Evolutionary conservation across 92 coral and sea anemone genomes (phyloP), one percentile per base, ranked within the genome.

Genomic region (Galaxea fascicularis): DNA sequence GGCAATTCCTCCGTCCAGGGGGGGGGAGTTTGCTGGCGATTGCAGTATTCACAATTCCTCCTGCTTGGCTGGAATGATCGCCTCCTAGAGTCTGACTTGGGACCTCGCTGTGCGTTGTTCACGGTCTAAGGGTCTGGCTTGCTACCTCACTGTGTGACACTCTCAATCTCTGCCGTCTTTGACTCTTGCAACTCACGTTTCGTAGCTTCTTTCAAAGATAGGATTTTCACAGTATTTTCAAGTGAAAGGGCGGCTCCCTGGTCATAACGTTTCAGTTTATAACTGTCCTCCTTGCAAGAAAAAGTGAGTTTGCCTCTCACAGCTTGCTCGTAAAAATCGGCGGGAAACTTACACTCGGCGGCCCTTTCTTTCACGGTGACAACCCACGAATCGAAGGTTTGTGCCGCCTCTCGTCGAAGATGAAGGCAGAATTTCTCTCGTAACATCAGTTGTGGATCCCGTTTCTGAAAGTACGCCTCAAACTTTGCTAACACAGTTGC

Each of bases 331-430:
- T 64, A 63, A 58, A 87, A 87, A 71, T 52, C 82, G 63, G 82
- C 74, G 26, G 83, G 89, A 74, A 85, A 84, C 73, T 89, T 85
- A 78, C 89, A 89, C 82, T 89, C 78, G 74, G 86, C 77, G 62
- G 89, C 92, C 78, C 71, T 75, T 89, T 85, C 85, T 74, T 79
- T 85, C 51, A 85, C 78, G 70, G 87, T 89, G 45, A 74, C 87
- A 29, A 80, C 83, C 91, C 83, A 87, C 60, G 91, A 87, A 71
- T 87, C 87, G 54, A 86, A 86, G 46, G 57, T 90, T 63, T 90
- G 93, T 68, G 90, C 78, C 56, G 73, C 83, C 60, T 89, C 86
- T 85, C 92, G 81, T 78, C 63, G 64, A 18, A 84, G 79, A 57
- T 89, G 93, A 62, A 76, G 46, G 87, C 84, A 73, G 73, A 89